phyloP scores from a whole-genome alignment of 2,888 invertebrate species.

The Homarus gammarus region DNA sequence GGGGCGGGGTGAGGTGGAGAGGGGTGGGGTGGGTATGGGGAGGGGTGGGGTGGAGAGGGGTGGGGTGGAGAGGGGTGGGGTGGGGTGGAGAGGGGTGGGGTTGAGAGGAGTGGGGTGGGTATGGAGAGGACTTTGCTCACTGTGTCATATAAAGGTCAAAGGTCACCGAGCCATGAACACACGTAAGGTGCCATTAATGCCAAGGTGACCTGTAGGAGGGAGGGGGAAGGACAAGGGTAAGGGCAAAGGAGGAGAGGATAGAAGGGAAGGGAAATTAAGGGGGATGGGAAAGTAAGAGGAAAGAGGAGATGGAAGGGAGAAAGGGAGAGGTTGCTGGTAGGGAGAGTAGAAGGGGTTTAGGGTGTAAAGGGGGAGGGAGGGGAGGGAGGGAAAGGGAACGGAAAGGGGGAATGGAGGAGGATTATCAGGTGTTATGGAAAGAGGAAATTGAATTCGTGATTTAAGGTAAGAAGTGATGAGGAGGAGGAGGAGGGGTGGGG shows the following conservation, averaged over 20 bases:
- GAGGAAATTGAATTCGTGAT: too few species aligned
- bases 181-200: too few species aligned
- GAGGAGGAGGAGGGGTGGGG: neutral
- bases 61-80: neutral
- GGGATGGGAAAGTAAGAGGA: neutral
- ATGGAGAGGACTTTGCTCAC: too few species aligned
- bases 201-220: neutral
- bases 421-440: too few species aligned
- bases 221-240: neutral
- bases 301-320: neutral
- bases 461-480: too few species aligned
- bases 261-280: neutral
- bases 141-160: neutral
- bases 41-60: neutral
- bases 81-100: too few species aligned
- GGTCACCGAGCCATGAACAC: neutral
- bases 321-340: neutral
- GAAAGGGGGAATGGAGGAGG: neutral
- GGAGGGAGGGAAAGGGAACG: neutral
- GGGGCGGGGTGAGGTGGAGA: neutral
- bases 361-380: neutral
- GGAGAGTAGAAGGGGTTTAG: neutral
- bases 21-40: conserved; percentile 1
- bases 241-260: neutral
- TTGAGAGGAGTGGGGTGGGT: too few species aligned